Evolutionary conservation across 2,888 invertebrate species (phyloP), one percentile per base, ranked within the genome.

Genomic region (Tolmerus cingulatus): DNA sequence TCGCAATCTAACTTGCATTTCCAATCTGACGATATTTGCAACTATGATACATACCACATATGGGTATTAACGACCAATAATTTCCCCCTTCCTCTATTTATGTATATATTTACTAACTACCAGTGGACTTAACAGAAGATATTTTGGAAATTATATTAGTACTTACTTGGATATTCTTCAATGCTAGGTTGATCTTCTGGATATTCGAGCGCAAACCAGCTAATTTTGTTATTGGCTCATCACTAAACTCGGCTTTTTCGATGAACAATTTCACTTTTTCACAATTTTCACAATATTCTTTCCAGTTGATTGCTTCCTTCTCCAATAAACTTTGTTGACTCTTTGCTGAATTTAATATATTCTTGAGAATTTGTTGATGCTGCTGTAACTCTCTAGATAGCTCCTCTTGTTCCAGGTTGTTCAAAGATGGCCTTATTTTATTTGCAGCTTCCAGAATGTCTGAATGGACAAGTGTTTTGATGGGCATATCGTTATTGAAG

Each of bases 391-490:
- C 97, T 40, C 95, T 95, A 14, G 97, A 96, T 16, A 98, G 92
- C 90, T 97, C 96, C 89, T 97, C 97, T 90, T 97, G 97, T 90
- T 97, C 97, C 27, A 95, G 94, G 8, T 95, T 94, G 37, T 95
- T 95, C 43, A 98, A 92, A 0, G 97, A 97, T 0, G 97, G 96
- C 96, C 97, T 97, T 87, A 98, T 97, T 90, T 96, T 96, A 90
- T 98, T 97, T 0, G 97, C 97, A 1, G 96, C 95, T 88, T 96
- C 96, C 90, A 97, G 96, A 91, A 97, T 96, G 88, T 95, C 95
- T 89, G 96, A 96, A 1, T 96, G 95, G 5, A 97, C 96, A 89
- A 97, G 93, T 90, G 97, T 96, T 88, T 96, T 95, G 91, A 97
- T 96, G 30, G 95, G 94, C 0, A 95, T 94, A 90, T 97, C 97